phyloP scores from a whole-genome alignment of 2,113 vertebrate genomes.

The Holacanthus passer region DNA sequence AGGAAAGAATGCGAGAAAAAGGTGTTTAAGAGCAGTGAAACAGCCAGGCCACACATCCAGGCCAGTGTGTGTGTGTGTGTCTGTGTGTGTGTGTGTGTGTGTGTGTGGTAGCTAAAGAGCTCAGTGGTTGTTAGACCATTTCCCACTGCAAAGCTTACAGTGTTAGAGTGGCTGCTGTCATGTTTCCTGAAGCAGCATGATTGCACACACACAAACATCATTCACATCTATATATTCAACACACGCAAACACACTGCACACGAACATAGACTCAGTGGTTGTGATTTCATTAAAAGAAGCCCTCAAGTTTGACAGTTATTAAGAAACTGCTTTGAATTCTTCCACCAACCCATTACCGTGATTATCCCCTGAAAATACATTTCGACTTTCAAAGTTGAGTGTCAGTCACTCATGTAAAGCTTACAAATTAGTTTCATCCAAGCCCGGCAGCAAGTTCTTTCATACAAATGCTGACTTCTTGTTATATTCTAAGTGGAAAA shows the following conservation, averaged over 20 bases:
- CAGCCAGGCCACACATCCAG: slow-evolving; percentile 22
- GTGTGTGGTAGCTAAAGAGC: slow-evolving; percentile 15
- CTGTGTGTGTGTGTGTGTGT: slow-evolving; percentile 16
- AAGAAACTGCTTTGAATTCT: background rate
- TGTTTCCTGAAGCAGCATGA: slow-evolving; percentile 58
- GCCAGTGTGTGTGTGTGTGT: slow-evolving; percentile 16
- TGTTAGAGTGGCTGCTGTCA: slow-evolving; percentile 45
- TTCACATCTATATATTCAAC: slow-evolving; percentile 16
- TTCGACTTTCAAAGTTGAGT: background rate
- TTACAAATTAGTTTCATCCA: background rate
- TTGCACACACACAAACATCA: background rate
- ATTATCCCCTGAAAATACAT: background rate
- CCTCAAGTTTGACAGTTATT: background rate
- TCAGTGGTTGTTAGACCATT: slow-evolving; percentile 27
- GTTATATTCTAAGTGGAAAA: background rate
- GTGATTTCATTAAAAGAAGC: background rate
- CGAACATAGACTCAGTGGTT: slow-evolving; percentile 1
- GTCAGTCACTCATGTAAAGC: background rate
- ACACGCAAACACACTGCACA: slow-evolving; percentile 8
- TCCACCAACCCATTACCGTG: background rate
- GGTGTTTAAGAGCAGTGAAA: slow-evolving; percentile 2
- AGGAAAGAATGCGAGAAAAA: background rate
- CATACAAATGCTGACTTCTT: background rate
- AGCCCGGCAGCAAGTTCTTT: accelerated
- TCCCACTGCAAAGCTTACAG: slow-evolving; percentile 34